These are phyloP conservation scores for Pseudomyrmex flavicornis DNA, from an alignment of 1,140 invertebrate species.

Conservation along the genomic window DNA sequence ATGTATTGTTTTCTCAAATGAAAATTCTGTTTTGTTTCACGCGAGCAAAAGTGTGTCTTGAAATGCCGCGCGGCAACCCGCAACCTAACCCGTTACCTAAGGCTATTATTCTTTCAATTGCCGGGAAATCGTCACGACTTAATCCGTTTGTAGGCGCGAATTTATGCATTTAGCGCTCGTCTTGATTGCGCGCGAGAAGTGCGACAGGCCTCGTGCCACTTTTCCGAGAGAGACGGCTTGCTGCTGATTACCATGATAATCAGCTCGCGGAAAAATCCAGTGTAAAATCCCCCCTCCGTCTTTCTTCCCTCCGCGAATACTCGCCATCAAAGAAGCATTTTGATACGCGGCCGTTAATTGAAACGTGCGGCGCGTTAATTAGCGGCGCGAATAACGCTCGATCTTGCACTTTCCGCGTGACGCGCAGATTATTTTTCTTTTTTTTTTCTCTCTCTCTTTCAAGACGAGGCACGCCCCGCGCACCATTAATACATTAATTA, in stretches of 20 bases:
- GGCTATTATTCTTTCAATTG: slow-evolving; percentile 4
- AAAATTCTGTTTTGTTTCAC: background rate
- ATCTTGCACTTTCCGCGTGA: slow-evolving; percentile 10
- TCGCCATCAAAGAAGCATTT: background rate
- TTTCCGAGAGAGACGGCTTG: slow-evolving; percentile 21
- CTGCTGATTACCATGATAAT: slow-evolving; percentile 71
- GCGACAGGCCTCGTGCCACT: slow-evolving; percentile 62
- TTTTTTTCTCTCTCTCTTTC: no score
- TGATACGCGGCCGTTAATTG: slow-evolving; percentile 38
- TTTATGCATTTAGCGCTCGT: background rate
- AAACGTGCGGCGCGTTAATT: slow-evolving; percentile 37
- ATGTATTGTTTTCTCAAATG: background rate
- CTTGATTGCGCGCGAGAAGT: background rate
- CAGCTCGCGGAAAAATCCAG: slow-evolving; percentile 48
- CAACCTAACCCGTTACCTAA: background rate
- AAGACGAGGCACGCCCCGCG: background rate
- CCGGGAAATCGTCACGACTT: background rate
- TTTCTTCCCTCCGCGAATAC: background rate
- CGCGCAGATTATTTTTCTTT: background rate
- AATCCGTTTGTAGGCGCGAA: background rate
- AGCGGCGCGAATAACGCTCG: slow-evolving; percentile 21
- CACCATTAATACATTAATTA: slow-evolving; percentile 45
- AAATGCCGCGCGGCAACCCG: background rate
- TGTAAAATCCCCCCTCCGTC: background rate
- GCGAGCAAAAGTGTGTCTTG: background rate